Conservation (phyloP, 1,140 invertebrate species). For the Meloidogyne hapla region DNA sequence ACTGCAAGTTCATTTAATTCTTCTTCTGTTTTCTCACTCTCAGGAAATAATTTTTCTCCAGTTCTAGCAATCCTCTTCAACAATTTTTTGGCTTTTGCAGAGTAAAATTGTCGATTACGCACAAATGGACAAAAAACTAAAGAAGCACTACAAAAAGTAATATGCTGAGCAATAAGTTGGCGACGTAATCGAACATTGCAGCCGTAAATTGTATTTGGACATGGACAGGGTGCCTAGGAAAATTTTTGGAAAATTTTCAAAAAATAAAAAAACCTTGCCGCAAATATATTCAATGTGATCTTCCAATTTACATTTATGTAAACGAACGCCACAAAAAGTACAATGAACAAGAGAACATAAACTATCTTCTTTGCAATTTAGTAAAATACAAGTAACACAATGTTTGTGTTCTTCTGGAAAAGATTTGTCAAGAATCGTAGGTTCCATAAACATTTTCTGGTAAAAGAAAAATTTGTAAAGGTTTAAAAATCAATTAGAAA, state of each 20-base stretch:
- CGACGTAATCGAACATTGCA: slow-evolving; percentile 13
- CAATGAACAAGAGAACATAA: background rate
- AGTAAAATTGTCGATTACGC: slow-evolving; percentile 18
- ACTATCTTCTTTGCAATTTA: background rate
- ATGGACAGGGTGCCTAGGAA: background rate
- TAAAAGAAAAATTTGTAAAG: background rate
- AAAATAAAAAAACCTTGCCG: slow-evolving; percentile 11
- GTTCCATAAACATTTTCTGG: background rate
- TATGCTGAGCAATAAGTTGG: background rate
- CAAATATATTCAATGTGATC: slow-evolving; percentile 15
- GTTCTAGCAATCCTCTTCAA: slow-evolving; percentile 14
- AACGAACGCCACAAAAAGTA: slow-evolving; percentile 7
- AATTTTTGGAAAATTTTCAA: background rate
- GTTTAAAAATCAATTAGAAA: too few species aligned
- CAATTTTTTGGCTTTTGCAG: slow-evolving; percentile 1
- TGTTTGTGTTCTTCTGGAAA: background rate
- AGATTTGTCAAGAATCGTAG: background rate
- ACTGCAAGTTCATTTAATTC: background rate
- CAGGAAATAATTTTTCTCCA: background rate
- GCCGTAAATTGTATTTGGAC: slow-evolving; percentile 17
- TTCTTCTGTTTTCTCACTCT: background rate
- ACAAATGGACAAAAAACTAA: slow-evolving; percentile 19
- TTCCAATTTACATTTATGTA: slow-evolving; percentile 18
- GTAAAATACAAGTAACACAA: background rate
- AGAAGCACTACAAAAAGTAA: slow-evolving; percentile 13